phyloP scores from a whole-genome alignment of 1,140 invertebrate species.

The Leptinotarsa undecemlineata region DNA sequence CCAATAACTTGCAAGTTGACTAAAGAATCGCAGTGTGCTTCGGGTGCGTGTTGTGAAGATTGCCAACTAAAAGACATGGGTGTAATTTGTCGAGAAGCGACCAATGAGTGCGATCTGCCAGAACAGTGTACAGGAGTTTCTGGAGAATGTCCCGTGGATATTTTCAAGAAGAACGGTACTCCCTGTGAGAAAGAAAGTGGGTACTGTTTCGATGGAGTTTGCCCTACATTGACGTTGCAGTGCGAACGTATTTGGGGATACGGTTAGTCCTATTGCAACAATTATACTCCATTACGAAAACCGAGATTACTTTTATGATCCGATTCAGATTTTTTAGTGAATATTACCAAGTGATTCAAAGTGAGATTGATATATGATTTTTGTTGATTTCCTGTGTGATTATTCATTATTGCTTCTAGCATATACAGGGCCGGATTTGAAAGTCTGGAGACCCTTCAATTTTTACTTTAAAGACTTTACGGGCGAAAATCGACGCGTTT shows the following conservation, averaged over 20 bases:
- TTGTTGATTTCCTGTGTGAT: no score
- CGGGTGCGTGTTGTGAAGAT: slow-evolving; percentile 88
- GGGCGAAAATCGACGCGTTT: no score
- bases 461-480: no score
- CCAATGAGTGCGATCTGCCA: slow-evolving; percentile 92
- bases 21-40: slow-evolving; percentile 88
- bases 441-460: no score
- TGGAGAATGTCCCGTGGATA: slow-evolving; percentile 85
- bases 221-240: slow-evolving; percentile 84
- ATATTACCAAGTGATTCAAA: no score
- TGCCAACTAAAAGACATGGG: slow-evolving; percentile 71
- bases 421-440: no score
- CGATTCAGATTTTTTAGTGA: no score
- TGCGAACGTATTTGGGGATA: slow-evolving; percentile 92
- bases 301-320: no score
- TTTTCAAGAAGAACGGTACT: slow-evolving; percentile 89
- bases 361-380: no score
- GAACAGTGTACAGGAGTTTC: slow-evolving; percentile 86
- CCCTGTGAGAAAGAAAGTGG: slow-evolving; percentile 64
- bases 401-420: no score
- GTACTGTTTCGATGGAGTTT: slow-evolving; percentile 89
- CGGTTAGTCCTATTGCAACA: slow-evolving; percentile 35
- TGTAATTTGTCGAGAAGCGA: slow-evolving; percentile 78
- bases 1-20: slow-evolving; percentile 91
- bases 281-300: no score